Evolutionary conservation across 2,113 vertebrate genomes (phyloP).

Genomic region (Steatornis caripensis): DNA sequence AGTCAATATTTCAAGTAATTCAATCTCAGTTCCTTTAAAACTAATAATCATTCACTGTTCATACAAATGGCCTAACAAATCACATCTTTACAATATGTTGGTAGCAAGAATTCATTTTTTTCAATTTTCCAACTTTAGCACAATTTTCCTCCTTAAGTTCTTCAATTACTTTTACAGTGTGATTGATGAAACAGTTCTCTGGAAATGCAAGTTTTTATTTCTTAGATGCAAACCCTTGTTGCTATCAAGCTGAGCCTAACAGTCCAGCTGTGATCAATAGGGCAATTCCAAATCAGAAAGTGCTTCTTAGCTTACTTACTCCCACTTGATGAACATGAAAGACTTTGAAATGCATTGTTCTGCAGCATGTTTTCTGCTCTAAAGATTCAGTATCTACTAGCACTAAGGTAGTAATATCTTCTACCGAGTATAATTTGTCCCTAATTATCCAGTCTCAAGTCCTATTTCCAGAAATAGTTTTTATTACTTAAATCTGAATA

Average conservation of each 20-base stretch:
- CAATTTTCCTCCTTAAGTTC: not conserved
- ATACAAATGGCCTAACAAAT: not conserved
- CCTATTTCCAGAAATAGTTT: not conserved
- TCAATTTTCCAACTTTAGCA: not conserved
- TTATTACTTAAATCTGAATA: not conserved
- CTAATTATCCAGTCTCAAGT: not conserved
- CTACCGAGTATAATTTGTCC: not conserved
- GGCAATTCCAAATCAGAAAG: not conserved
- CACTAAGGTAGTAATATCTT: not conserved
- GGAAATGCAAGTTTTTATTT: not conserved
- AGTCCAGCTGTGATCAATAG: not conserved
- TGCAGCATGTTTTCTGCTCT: not conserved
- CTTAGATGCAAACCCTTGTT: not conserved
- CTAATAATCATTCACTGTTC: not conserved
- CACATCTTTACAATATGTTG: not conserved
- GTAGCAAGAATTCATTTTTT: not conserved
- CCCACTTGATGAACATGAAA: not conserved
- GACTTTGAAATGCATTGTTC: not conserved
- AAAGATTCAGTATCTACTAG: not conserved
- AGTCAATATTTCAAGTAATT: not conserved
- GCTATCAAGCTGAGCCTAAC: not conserved
- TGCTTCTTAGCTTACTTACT: not conserved
- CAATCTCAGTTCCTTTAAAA: not conserved
- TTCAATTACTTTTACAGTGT: not conserved
- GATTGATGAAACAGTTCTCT: not conserved